Base-by-base conservation (phyloP, 2,113 vertebrate genomes). In the Hemichromis elongatus region DNA sequence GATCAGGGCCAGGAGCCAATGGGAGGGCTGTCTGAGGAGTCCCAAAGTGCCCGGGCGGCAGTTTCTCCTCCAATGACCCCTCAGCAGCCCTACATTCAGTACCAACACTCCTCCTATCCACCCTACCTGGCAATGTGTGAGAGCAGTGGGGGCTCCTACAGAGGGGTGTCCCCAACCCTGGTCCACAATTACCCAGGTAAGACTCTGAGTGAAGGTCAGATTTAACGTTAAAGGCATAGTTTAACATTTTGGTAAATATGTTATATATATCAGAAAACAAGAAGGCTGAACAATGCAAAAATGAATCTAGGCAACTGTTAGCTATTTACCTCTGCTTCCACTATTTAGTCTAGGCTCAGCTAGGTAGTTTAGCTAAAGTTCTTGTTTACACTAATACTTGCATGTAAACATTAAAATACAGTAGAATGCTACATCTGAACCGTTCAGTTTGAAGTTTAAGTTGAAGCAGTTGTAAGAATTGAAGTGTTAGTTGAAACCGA, bases 121-220 rank as follows among this genome's bases (percentile, higher is more conserved):
- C 87, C 98, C 26, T 99, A 99, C 95, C 96, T 99, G 9, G 97
- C 99, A 85, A 97, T 99, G 97, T 99, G 98, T 37, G 98, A 99
- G 93, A 94, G 97, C 54, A 95, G 96, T 85, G 97, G 97, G 94
- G 96, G 96, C 80, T 97, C 97, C 52, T 99, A 98, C 93, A 96
- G 97, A 0, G 98, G 98, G 79, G 97, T 98, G 73, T 99, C 99
- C 88, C 98, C 98, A 1, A 98, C 98, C 77, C 94, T 99, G 89
- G 97, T 99, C 96, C 98, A 99, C 95, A 97, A 96, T 66, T 99
- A 99, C 93, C 97, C 98, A 95, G 98, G 99, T 99, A 96, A 88
- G 96, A 84, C 21, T 61, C 75, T 3, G 50, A 66, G 57, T 33
- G 70, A 50, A 1, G 26, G 70, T n/a, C 1, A 1, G 42, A n/a